Evolutionary conservation across 2,113 vertebrate species (phyloP).

Genomic region (rat (Rattus norvegicus)): GRCr8 NC_086020.1:222281001-222281500

Average conservation of each 20-base stretch:
- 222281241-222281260: background rate
- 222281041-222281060: too few relatives aligned
- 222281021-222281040: background rate
- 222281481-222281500: background rate
- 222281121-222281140: background rate
- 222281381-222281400: background rate
- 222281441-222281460: background rate
- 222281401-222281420: background rate
- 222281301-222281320: background rate
- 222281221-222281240: background rate
- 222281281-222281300: background rate
- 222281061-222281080: background rate
- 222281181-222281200: background rate
- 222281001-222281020: background rate
- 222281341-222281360: background rate
- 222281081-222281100: background rate
- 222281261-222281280: background rate
- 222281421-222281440: background rate
- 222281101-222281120: background rate
- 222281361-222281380: background rate
- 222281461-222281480: background rate
- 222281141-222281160: background rate
- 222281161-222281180: background rate
- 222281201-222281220: background rate
- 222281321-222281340: background rate